Conservation (phyloP, 2,113 vertebrate genomes). For the Gymnogyps californianus region DNA sequence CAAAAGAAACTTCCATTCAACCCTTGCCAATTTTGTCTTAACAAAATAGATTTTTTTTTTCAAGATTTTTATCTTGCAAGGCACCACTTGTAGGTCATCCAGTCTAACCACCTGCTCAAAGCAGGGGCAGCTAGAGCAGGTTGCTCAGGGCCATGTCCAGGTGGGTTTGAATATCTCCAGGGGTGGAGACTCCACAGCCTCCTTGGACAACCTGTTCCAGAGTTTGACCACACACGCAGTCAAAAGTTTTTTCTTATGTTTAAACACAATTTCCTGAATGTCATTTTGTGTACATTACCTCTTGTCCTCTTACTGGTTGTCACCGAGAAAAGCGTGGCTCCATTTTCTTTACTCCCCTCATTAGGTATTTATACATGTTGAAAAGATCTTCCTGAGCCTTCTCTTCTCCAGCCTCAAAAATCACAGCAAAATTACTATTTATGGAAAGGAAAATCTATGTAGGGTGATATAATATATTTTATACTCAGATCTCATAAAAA, state of each 20-base stretch:
- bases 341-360: not conserved
- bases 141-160: rapidly evolving
- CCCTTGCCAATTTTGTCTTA: not conserved
- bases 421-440: not conserved
- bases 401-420: not conserved
- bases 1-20: not conserved
- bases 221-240: rapidly evolving
- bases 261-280: not conserved
- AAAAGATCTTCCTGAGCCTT: not conserved
- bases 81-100: not conserved
- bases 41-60: not conserved
- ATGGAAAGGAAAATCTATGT: not conserved
- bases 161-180: not conserved
- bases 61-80: not conserved
- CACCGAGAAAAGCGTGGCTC: not conserved
- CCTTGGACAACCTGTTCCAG: not conserved
- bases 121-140: not conserved
- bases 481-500: not conserved
- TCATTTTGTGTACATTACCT: not conserved
- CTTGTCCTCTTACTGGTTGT: not conserved
- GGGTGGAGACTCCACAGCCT: not conserved
- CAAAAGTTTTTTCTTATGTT: not conserved
- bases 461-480: not conserved
- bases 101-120: not conserved
- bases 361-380: not conserved